Percentiles rank a stretch among this genome's conserved stretches.
These are phyloP conservation scores for Calephelis nemesis DNA, from an alignment of 1,140 invertebrate species.

Conservation along the genomic window DNA sequence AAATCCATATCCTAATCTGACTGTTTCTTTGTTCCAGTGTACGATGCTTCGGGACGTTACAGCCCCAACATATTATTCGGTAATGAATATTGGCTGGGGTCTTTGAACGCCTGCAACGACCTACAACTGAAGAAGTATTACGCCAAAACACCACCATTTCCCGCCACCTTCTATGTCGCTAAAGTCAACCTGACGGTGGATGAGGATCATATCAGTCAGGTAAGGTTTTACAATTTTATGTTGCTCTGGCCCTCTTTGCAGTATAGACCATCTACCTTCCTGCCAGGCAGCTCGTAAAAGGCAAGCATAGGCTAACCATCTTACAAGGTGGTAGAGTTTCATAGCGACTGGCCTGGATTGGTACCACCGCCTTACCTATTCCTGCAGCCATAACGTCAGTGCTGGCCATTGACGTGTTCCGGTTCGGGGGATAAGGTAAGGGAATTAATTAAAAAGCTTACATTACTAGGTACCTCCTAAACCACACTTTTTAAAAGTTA, in stretches of 20 bases:
- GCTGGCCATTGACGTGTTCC: too few relatives aligned
- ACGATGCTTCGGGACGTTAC: conserved; percentile 90
- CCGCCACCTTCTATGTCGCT: conserved; percentile 82
- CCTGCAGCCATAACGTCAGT: too few relatives aligned
- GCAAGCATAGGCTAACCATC: too few relatives aligned
- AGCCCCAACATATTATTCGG: conserved; percentile 89
- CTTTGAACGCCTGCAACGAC: conserved; percentile 82
- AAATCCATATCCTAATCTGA: conserved; percentile 3
- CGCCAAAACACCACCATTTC: conserved; percentile 80
- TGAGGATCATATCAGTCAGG: conserved; percentile 81
- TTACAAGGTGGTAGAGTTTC: too few relatives aligned
- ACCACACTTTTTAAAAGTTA: too few relatives aligned
- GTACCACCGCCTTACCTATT: too few relatives aligned
- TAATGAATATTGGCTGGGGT: conserved; percentile 91
- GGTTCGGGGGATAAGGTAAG: too few relatives aligned
- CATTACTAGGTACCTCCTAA: too few relatives aligned
- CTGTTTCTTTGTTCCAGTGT: conserved; percentile 81
- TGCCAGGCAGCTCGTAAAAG: too few relatives aligned
- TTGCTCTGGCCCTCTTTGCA: neutral
- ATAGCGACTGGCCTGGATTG: too few relatives aligned
- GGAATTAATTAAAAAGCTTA: too few relatives aligned
- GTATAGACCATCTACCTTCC: too few relatives aligned
- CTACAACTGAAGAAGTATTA: conserved; percentile 76
- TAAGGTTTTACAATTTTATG: conserved; percentile 46
- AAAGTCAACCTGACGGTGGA: conserved; percentile 83